These are phyloP conservation scores for Sarotherodon lohbergeri DNA, from an alignment of 2,113 vertebrate genomes.

Conservation along the genomic window DNA sequence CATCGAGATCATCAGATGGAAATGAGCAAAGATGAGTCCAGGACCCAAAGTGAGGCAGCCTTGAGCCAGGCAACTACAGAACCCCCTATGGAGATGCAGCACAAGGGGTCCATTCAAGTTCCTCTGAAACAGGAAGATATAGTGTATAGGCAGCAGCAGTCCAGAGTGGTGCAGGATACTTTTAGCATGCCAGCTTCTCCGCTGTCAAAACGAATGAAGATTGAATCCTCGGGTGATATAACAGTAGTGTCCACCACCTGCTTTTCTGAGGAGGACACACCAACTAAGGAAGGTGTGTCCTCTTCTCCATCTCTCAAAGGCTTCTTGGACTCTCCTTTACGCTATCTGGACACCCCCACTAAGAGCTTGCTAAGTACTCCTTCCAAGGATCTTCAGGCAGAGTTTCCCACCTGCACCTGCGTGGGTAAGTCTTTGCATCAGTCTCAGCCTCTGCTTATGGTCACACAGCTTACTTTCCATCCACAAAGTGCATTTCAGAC, in stretches of 20 bases:
- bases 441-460: neutral
- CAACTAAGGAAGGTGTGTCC: conserved; percentile 84
- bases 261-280: conserved; percentile 80
- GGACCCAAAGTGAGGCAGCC: conserved; percentile 33
- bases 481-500: neutral
- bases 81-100: neutral
- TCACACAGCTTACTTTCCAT: neutral
- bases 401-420: conserved; percentile 91
- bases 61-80: conserved; percentile 24
- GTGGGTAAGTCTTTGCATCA: conserved; percentile 81
- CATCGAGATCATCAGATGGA: conserved; percentile 44
- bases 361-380: conserved; percentile 92
- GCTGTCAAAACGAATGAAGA: conserved; percentile 88
- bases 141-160: conserved; percentile 47
- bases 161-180: conserved; percentile 40
- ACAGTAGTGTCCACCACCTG: conserved; percentile 94
- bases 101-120: neutral
- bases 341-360: conserved; percentile 91
- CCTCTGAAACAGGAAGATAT: conserved; percentile 15
- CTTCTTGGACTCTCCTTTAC: conserved; percentile 92
- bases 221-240: conserved; percentile 87
- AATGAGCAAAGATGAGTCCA: conserved; percentile 23
- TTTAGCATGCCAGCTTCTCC: conserved; percentile 68
- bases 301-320: conserved; percentile 87
- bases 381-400: conserved; percentile 82